Evolutionary conservation across 1,140 invertebrate species (phyloP).

Genomic region (Panagrolaimus sp.): DNA sequence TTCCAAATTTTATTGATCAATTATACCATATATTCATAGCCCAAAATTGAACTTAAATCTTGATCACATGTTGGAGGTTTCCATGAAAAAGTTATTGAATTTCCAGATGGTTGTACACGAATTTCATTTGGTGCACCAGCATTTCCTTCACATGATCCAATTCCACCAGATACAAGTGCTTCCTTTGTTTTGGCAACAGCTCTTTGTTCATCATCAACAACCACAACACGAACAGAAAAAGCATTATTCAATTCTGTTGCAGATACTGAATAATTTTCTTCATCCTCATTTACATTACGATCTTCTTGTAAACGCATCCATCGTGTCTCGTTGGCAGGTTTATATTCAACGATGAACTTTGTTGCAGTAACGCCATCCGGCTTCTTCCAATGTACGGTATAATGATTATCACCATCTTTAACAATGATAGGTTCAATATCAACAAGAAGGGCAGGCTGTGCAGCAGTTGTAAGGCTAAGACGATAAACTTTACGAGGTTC

Average conservation of each 20-base stretch:
- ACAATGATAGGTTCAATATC: slow-evolving; percentile 46
- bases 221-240: slow-evolving; percentile 48
- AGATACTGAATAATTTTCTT: slow-evolving; percentile 32
- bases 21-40: slow-evolving; percentile 55
- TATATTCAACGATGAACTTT: slow-evolving; percentile 49
- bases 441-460: slow-evolving; percentile 22
- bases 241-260: slow-evolving; percentile 35
- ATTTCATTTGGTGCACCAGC: slow-evolving; percentile 36
- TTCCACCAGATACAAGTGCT: slow-evolving; percentile 28
- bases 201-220: slow-evolving; percentile 36
- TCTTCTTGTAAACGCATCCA: slow-evolving; percentile 46
- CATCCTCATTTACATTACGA: slow-evolving; percentile 18
- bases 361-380: slow-evolving; percentile 22
- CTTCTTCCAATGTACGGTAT: slow-evolving; percentile 51
- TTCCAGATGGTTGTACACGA: slow-evolving; percentile 13
- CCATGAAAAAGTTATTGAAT: slow-evolving; percentile 44
- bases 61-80: slow-evolving; percentile 47
- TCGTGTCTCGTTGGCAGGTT: slow-evolving; percentile 48
- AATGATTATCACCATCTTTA: slow-evolving; percentile 36
- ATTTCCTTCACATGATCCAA: slow-evolving; percentile 31
- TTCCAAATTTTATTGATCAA: neutral
- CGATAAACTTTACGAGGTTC: slow-evolving; percentile 50
- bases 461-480: slow-evolving; percentile 32
- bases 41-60: slow-evolving; percentile 34
- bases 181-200: slow-evolving; percentile 50